Evolutionary conservation across 2,113 vertebrate genomes (phyloP).

Genomic region (Apteryx mantelli): DNA sequence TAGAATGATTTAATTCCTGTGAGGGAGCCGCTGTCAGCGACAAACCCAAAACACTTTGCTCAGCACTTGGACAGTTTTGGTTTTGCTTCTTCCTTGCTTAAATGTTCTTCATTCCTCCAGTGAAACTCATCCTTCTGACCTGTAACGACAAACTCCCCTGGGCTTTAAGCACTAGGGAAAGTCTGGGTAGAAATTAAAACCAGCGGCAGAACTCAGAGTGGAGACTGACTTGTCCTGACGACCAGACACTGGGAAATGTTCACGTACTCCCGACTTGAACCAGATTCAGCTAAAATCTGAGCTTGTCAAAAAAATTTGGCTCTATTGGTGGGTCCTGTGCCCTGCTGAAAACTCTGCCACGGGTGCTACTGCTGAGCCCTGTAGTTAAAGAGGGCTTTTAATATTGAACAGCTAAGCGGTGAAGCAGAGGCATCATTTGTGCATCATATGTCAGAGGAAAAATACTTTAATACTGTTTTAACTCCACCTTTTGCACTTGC

Average conservation of each 20-base stretch:
- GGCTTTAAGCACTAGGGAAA: background rate
- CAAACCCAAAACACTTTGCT: background rate
- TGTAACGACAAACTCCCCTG: background rate
- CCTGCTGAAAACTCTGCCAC: background rate
- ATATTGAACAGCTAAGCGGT: background rate
- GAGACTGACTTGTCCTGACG: accelerated
- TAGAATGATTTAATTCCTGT: conserved; percentile 58
- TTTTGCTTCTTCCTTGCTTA: background rate
- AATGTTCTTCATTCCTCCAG: background rate
- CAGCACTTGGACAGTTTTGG: background rate
- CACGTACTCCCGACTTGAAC: background rate
- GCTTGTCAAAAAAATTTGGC: background rate
- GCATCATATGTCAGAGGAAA: background rate
- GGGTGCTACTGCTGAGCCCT: background rate
- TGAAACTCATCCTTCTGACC: background rate
- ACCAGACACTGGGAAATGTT: background rate
- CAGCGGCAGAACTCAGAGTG: background rate
- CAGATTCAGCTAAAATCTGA: background rate
- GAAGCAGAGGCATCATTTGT: background rate
- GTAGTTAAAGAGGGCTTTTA: background rate
- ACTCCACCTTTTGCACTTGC: background rate
- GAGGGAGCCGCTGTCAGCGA: conserved; percentile 22
- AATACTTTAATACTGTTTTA: background rate
- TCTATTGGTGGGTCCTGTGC: background rate
- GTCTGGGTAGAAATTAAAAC: background rate